phyloP scores from a whole-genome alignment of 2,888 invertebrate species.

The Pammene fasciana region DNA sequence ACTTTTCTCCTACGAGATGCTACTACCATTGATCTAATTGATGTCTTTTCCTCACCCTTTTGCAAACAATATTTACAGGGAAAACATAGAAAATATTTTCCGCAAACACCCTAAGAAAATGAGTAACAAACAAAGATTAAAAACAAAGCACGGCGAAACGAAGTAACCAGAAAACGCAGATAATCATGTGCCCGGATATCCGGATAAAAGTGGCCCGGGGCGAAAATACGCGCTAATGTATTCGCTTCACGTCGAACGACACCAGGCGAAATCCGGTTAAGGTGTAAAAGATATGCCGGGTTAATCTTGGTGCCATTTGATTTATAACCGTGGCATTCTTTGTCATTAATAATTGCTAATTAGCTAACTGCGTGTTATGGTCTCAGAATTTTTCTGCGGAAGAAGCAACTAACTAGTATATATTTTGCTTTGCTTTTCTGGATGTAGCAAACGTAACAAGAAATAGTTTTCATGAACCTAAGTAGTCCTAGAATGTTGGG shows the following conservation, averaged over 20 bases:
- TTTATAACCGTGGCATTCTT: slow-evolving; percentile 68
- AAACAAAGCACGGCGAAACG: slow-evolving; percentile 43
- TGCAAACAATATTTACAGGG: not conserved
- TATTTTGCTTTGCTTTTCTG: not conserved
- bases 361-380: slow-evolving; percentile 1
- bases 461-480: too few relatives aligned
- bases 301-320: slow-evolving; percentile 73
- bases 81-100: slow-evolving; percentile 24
- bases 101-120: slow-evolving; percentile 28
- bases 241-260: slow-evolving; percentile 74
- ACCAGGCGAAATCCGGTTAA: slow-evolving; percentile 76
- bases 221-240: slow-evolving; percentile 68
- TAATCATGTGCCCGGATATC: slow-evolving; percentile 66
- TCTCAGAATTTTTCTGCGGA: not conserved
- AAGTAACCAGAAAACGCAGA: slow-evolving; percentile 56
- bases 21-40: too few relatives aligned
- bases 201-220: slow-evolving; percentile 58
- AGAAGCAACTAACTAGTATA: not conserved
- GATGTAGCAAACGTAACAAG: too few relatives aligned
- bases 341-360: slow-evolving; percentile 53
- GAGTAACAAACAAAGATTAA: slow-evolving; percentile 39
- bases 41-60: not conserved
- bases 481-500: too few relatives aligned
- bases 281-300: slow-evolving; percentile 74
- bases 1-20: too few relatives aligned